A percentile compares a stretch with the other conserved stretches of the same genome.
phyloP scores from a whole-genome alignment of 2,113 vertebrate species.

The Calidris pugnax region DNA sequence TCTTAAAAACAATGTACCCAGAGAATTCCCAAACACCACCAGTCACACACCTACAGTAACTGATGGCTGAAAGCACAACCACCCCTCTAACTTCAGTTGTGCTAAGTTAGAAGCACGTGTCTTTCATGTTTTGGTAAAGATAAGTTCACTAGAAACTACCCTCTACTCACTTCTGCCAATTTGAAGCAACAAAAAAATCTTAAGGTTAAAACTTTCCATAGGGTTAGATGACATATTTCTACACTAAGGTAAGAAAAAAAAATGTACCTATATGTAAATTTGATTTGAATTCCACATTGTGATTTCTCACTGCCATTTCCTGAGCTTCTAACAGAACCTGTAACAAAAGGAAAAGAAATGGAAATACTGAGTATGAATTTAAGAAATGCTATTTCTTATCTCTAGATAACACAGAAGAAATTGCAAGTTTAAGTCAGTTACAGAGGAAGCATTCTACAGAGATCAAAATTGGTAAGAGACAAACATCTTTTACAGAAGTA shows the following conservation, averaged over 20 bases:
- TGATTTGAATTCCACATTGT: conserved; percentile 95
- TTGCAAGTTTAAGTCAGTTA: not conserved
- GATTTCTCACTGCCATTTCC: conserved; percentile 90
- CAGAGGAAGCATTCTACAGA: not conserved
- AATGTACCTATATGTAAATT: conserved; percentile 89
- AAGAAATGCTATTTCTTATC: conserved; percentile 28
- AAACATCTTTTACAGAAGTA: not conserved
- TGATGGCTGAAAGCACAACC: not conserved
- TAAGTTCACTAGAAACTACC: not conserved
- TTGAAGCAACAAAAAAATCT: not conserved
- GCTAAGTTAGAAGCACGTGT: not conserved
- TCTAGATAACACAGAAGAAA: not conserved
- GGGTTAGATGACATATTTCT: not conserved
- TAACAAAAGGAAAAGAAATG: conserved; percentile 50
- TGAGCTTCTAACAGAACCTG: conserved; percentile 96
- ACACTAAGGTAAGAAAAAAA: not conserved
- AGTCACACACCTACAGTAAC: not conserved
- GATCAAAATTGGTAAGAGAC: not conserved
- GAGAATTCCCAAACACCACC: not conserved
- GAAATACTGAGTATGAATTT: not conserved
- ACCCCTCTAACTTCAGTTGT: not conserved
- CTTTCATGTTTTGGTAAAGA: not conserved
- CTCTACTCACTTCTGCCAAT: not conserved
- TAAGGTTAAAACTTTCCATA: not conserved
- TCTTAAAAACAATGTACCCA: not conserved